Evolutionary conservation across 1,140 invertebrate genomes (phyloP).

Genomic region (Drosophila subobscura): DNA sequence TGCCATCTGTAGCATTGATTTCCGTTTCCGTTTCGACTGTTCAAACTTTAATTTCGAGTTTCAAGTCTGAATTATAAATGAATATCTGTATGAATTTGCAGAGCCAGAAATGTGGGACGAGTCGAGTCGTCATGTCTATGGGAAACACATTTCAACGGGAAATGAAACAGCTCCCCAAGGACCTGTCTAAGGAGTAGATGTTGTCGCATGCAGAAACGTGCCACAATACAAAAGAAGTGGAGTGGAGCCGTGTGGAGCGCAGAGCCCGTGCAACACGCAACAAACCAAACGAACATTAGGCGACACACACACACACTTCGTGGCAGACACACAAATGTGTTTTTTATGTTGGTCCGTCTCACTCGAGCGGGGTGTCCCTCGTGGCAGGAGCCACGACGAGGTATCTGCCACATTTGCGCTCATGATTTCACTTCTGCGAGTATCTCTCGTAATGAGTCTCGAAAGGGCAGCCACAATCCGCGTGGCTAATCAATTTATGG

Average conservation of each 20-base stretch:
- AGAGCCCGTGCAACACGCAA: conserved; percentile 16
- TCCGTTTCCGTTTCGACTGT: conserved; percentile 47
- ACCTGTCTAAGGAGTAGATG: conserved; percentile 13
- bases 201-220: conserved; percentile 14
- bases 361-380: conserved; percentile 37
- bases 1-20: conserved; percentile 22
- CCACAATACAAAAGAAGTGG: conserved; percentile 3
- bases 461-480: conserved; percentile 46
- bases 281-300: conserved; percentile 18
- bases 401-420: conserved; percentile 24
- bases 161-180: conserved; percentile 65
- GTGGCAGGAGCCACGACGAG: conserved; percentile 33
- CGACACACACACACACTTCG: conserved; percentile 46
- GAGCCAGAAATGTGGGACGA: background rate
- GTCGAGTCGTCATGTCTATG: background rate
- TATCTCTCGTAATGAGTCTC: conserved; percentile 57
- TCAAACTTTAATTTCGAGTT: conserved; percentile 30
- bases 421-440: conserved; percentile 34
- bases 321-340: conserved; percentile 61
- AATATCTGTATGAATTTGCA: conserved; percentile 26
- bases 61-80: conserved; percentile 23
- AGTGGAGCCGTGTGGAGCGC: background rate
- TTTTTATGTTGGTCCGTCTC: conserved; percentile 64
- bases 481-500: conserved; percentile 65
- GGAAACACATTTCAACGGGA: conserved; percentile 18